Evolutionary conservation across 1,140 invertebrate species (phyloP), one percentile per base, ranked within the genome.

Genomic region (Aphelinus atriplicis): DNA sequence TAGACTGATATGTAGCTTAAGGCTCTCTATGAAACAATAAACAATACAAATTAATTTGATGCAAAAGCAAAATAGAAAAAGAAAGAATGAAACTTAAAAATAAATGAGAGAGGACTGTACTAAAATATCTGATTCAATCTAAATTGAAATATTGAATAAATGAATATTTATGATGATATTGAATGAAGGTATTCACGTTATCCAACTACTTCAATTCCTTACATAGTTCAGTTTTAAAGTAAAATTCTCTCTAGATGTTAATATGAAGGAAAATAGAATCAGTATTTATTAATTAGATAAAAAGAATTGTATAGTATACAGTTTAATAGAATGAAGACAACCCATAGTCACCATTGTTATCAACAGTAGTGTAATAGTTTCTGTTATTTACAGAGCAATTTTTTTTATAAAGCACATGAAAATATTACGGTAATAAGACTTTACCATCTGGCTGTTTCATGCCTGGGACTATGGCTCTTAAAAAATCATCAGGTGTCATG

Each of bases 401-500:
- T 77, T 26, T 26, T 45, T 73, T 7, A 71, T 67, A 51, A 77
- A 72, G 68, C 72, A 63, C 64, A 74, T 51, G 53, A 56, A 60
- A 64, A 7, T 62, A 67, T 62, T 69, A 76, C 73, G 76, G 65
- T 77, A 77, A 74, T 69, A 68, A 75, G 80, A 81, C 78, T 84
- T 92, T 94, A 97, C 96, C 96, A 90, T 98, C 95, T 81, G 97
- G 98, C 88, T 99, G 98, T 90, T 96, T 97, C 87, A 97, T 93
- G 86, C 96, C 95, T 79, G 97, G 97, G 73, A 97, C 98, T 72
- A 99, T 96, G 60, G 97, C 96, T 83, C 97, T 91, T 66, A 99
- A 90, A 90, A 99, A 98, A 91, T 99, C 98, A 90, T 97, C 95
- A 58, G 98, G 97, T 67, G 97, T 99, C 98, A 99, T 99, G 82